Conservation (phyloP, 2,113 vertebrate species). For the Hepsetus odoe region DNA sequence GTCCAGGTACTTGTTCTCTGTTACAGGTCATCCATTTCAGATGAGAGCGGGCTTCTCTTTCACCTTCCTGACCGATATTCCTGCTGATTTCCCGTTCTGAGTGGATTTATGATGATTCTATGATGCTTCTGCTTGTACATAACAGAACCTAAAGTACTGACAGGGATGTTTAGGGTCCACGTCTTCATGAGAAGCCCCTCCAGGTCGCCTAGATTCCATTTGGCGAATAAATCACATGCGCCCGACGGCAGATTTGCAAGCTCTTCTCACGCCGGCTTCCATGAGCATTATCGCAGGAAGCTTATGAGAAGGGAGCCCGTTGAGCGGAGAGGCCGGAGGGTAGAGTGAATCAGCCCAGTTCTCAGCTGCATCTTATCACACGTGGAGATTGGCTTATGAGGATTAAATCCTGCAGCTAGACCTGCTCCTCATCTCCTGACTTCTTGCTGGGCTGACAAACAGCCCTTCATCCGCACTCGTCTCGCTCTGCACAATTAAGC, state of each 20-base stretch:
- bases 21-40: too few relatives aligned
- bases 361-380: too few relatives aligned
- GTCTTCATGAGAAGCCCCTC: not conserved
- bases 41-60: too few relatives aligned
- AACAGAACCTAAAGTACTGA: too few relatives aligned
- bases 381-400: not conserved
- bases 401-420: conserved; percentile 17
- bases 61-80: too few relatives aligned
- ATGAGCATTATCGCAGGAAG: too few relatives aligned
- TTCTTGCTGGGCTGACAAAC: conserved; percentile 31
- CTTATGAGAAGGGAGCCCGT: not conserved
- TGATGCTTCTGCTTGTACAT: too few relatives aligned
- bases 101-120: too few relatives aligned
- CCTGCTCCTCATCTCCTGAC: conserved; percentile 29
- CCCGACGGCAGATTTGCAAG: not conserved
- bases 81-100: too few relatives aligned
- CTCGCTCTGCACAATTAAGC: conserved; percentile 32
- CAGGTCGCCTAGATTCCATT: not conserved
- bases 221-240: not conserved
- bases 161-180: too few relatives aligned
- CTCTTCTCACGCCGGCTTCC: not conserved
- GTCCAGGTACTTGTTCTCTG: too few relatives aligned
- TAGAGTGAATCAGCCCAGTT: not conserved
- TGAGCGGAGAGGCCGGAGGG: not conserved
- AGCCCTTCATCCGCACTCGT: conserved; percentile 9